A percentile compares a stretch with the other conserved stretches of the same genome.
Conservation (phyloP, 2,888 invertebrate genomes). For the Temnothorax rugatulus region DNA sequence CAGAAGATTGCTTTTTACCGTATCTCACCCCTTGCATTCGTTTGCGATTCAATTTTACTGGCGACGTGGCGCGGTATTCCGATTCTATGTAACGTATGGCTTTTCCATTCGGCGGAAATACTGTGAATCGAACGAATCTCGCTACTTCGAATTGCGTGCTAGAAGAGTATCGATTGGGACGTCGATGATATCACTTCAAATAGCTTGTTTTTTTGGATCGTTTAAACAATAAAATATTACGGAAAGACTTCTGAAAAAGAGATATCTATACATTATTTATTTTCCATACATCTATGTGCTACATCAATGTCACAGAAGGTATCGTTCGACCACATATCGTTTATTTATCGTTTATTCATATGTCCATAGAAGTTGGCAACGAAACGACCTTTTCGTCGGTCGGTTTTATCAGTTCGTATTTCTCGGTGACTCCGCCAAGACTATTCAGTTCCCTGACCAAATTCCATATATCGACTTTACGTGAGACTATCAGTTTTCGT, state of each 20-base stretch:
- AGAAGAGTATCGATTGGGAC: background rate
- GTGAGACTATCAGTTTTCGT: conserved; percentile 87
- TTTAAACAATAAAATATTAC: conserved; percentile 50
- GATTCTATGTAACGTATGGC: conserved; percentile 19
- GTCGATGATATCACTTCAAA: conserved; percentile 31
- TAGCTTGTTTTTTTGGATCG: conserved; percentile 41
- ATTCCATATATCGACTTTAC: conserved; percentile 86
- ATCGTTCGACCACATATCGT: background rate
- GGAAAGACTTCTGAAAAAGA: conserved; percentile 19
- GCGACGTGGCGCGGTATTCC: background rate
- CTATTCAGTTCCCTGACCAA: conserved; percentile 86
- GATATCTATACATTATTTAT: conserved; percentile 12
- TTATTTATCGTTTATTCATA: background rate
- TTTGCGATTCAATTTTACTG: conserved; percentile 8
- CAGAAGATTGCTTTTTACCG: background rate
- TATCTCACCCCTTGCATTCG: background rate
- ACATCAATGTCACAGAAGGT: conserved; percentile 34
- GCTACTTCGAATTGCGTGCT: conserved; percentile 21
- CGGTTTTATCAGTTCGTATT: conserved; percentile 86
- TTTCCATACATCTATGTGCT: background rate
- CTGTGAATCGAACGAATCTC: conserved; percentile 3
- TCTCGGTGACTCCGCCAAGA: conserved; percentile 87
- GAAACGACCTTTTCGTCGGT: conserved; percentile 32
- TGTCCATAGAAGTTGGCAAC: background rate
- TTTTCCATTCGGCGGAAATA: conserved; percentile 22